A percentile compares a stretch with the other conserved stretches of the same genome.
These are phyloP conservation scores for Vombatus ursinus DNA, from an alignment of 2,113 vertebrate genomes.

Conservation along the genomic window DNA sequence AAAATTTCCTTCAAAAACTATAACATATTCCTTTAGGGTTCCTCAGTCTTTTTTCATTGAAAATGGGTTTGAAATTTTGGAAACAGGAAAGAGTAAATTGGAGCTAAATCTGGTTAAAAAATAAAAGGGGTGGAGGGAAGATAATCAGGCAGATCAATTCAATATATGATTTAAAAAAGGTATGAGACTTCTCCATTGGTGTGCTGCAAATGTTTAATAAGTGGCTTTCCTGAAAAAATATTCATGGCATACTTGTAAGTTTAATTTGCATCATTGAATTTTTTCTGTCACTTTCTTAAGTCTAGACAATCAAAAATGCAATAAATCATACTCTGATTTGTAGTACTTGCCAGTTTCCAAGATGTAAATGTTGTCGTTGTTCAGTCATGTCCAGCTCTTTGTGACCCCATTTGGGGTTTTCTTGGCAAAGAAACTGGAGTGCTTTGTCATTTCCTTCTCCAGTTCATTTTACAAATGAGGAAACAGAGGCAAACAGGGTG, in stretches of 20 bases:
- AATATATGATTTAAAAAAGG: background rate
- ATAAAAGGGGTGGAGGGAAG: background rate
- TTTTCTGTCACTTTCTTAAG: background rate
- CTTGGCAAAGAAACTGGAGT: background rate
- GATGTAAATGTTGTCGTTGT: background rate
- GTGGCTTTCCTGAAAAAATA: background rate
- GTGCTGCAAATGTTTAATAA: background rate
- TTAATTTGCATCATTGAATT: background rate
- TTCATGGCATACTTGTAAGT: background rate
- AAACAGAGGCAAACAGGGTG: background rate
- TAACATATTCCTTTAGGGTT: background rate
- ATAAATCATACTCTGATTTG: background rate
- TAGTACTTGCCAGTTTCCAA: background rate
- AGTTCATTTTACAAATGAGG: background rate
- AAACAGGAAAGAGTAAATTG: background rate
- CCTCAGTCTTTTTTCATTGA: background rate
- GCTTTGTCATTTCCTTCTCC: background rate
- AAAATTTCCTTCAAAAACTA: background rate
- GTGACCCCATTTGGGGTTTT: background rate
- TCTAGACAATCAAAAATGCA: background rate
- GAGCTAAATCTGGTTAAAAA: background rate
- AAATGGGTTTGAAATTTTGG: background rate
- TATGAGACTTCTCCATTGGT: background rate
- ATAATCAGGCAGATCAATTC: background rate
- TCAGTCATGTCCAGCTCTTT: background rate